Percentiles rank a stretch among this genome's conserved stretches.
Evolutionary conservation across 2,888 invertebrate genomes (phyloP).

Genomic region (Notodonta dromedarius): DNA sequence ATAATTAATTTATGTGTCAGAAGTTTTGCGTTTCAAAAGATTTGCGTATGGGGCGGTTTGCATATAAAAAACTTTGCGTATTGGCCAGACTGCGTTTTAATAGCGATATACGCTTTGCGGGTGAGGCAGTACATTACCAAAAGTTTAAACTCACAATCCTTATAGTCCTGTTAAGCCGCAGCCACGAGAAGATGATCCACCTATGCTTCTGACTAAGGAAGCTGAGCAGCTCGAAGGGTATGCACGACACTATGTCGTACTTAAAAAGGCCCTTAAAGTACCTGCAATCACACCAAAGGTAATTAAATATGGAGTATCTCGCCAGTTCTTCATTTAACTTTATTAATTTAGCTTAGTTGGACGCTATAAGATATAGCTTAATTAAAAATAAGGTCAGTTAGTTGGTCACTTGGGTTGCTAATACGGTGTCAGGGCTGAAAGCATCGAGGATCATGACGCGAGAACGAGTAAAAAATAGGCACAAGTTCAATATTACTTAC

Average conservation of each 20-base stretch:
- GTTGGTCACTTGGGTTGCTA: too few relatives aligned
- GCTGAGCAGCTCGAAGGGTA: slow-evolving; percentile 60
- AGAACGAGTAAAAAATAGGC: not conserved
- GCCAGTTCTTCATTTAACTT: too few relatives aligned
- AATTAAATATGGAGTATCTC: too few relatives aligned
- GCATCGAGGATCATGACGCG: too few relatives aligned
- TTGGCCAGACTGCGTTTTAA: not conserved
- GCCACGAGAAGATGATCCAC: slow-evolving; percentile 54
- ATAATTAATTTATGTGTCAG: too few relatives aligned
- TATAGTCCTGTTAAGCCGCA: slow-evolving; percentile 65
- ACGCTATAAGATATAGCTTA: too few relatives aligned
- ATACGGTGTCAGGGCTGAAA: not conserved
- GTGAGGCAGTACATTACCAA: too few relatives aligned
- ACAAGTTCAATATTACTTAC: slow-evolving; percentile 40
- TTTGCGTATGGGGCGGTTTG: too few relatives aligned
- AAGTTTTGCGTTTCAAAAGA: too few relatives aligned
- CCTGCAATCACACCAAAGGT: slow-evolving; percentile 37
- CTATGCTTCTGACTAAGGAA: slow-evolving; percentile 23
- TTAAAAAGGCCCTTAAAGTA: slow-evolving; percentile 60
- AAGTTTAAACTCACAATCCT: slow-evolving; percentile 47
- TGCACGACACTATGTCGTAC: slow-evolving; percentile 58
- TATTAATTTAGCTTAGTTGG: too few relatives aligned
- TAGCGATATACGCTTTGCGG: not conserved
- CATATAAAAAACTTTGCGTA: too few relatives aligned
- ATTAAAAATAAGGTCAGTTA: too few relatives aligned